These are phyloP conservation scores for Ptychadena robeensis DNA, from an alignment of 2,797 vertebrate species.

Conservation along the genomic window DNA sequence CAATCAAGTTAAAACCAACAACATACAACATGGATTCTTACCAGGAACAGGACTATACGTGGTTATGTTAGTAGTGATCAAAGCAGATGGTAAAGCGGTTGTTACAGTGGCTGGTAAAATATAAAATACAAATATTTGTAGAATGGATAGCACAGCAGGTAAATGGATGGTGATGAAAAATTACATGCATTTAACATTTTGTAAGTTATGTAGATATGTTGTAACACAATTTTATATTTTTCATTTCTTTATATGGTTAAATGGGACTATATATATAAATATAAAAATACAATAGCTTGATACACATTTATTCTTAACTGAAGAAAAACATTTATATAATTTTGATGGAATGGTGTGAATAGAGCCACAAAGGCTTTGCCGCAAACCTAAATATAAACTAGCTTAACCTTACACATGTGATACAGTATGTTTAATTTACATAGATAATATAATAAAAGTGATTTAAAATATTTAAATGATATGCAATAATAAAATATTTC, in stretches of 20 bases:
- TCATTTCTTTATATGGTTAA: not conserved
- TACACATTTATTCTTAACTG: too few relatives aligned
- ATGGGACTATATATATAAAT: not conserved
- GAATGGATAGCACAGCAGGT: slow-evolving; percentile 11
- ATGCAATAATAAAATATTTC: too few relatives aligned
- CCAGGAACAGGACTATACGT: slow-evolving; percentile 34
- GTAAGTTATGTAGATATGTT: not conserved
- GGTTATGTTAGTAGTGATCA: slow-evolving; percentile 46
- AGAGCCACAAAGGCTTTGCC: too few relatives aligned
- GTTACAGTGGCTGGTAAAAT: slow-evolving; percentile 48
- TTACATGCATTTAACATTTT: not conserved
- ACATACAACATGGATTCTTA: slow-evolving; percentile 62
- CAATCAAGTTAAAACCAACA: not conserved
- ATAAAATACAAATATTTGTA: slow-evolving; percentile 12
- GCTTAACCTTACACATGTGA: too few relatives aligned
- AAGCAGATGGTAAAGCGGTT: slow-evolving; percentile 36
- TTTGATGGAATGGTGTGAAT: too few relatives aligned
- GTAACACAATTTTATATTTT: not conserved
- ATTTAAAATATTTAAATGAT: too few relatives aligned
- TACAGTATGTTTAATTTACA: too few relatives aligned
- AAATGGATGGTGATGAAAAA: not conserved
- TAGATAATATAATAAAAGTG: too few relatives aligned
- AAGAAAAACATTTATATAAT: too few relatives aligned
- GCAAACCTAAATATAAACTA: too few relatives aligned
- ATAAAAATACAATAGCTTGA: too few relatives aligned